Base-by-base conservation (phyloP, 2,113 vertebrate species). In the Clarias batrachus region DNA sequence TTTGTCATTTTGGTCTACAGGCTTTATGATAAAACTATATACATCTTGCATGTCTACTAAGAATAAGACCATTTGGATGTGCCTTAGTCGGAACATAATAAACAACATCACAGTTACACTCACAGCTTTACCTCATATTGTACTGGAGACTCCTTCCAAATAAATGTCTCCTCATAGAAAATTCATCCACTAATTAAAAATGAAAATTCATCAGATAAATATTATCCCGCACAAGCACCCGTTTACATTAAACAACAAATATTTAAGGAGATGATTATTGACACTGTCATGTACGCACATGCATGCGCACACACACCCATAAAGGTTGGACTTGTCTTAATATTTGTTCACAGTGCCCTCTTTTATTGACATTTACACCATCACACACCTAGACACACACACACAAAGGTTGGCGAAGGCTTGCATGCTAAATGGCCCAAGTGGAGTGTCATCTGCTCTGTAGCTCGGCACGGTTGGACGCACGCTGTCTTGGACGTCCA, bases 361-460 rank as follows among this genome's bases (percentile, higher is more conserved):
- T 78, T 78, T 82, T 77, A 52, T 73, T 62, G 37, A 85, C 41
- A 63, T 74, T 76, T 84, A 65, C 37, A 52, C 37, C 33, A 71
- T 23, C 33, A 63, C 60, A 62, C 63, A 60, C n/a, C 13, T 19
- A 27, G 13, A 73, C 57, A 82, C 48, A 60, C 9, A 52, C 62
- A 82, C 21, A 79, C 23, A 83, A 27, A 80, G 71, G 37, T 81
- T 96, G 97, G 96, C 96, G 96, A 92, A 91, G 89, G 90, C 93
- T 93, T 89, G 90, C 86, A 91, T 94, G 96, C 95, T 96, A 95
- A 96, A 97, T 92, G 95, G 95, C 94, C 92, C 88, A 92, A 92
- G 92, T 91, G 89, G 90, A 79, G 89, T 79, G 93, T 96, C 96
- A 96, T 96, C 95, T 96, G 96, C 94, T 94, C 93, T 92, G 91